phyloP scores from a whole-genome alignment of 2,888 invertebrate species.

The Helobdella robusta region DNA sequence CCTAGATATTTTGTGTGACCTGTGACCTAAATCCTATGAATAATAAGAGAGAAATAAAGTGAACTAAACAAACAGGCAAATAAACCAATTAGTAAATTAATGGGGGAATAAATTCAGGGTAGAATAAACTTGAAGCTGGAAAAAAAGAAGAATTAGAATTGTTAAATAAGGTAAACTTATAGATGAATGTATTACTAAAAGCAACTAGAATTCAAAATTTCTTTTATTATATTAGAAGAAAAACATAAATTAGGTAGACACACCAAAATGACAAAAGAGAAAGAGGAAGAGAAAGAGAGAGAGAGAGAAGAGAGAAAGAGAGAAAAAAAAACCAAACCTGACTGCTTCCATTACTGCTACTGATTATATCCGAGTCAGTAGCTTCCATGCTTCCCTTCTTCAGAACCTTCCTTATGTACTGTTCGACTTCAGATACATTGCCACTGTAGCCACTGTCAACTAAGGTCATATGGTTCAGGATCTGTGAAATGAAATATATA shows the following conservation, averaged over 20 bases:
- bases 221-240: neutral
- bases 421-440: conserved; percentile 77
- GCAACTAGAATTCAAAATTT: too few relatives aligned
- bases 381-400: conserved; percentile 36
- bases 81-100: too few relatives aligned
- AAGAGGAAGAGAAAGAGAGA: neutral
- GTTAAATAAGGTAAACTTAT: too few relatives aligned
- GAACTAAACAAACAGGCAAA: too few relatives aligned
- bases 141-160: too few relatives aligned
- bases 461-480: conserved; percentile 23
- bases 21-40: conserved; percentile 27
- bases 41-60: too few relatives aligned
- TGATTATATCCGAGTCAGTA: neutral
- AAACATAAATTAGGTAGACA: neutral
- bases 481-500: conserved; percentile 11
- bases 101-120: too few relatives aligned
- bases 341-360: neutral
- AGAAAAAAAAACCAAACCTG: neutral
- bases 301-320: neutral
- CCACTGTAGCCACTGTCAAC: conserved; percentile 47
- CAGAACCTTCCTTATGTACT: conserved; percentile 63
- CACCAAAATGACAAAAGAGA: neutral
- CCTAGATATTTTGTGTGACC: conserved; percentile 59
- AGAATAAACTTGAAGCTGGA: too few relatives aligned
- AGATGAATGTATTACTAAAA: too few relatives aligned